A percentile compares a stretch with the other conserved stretches of the same genome.
Evolutionary conservation across 2,797 vertebrate genomes (phyloP).

Genomic region (Microctenopoma lineatum): DNA sequence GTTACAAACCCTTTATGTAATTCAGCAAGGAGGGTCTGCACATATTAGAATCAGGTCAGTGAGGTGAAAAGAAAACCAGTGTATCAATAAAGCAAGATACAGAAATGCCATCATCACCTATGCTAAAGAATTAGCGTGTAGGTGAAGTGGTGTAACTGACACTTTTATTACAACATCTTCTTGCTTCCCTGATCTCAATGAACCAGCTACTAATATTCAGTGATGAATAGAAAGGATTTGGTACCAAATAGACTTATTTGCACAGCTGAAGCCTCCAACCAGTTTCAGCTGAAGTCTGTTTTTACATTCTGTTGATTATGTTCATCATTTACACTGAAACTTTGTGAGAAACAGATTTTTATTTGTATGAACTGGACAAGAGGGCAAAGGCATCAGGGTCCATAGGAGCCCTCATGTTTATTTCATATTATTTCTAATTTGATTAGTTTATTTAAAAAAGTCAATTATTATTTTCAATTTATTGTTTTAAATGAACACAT

Average conservation of each 20-base stretch:
- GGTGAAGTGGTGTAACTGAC: not conserved
- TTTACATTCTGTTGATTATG: no score
- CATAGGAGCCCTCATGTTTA: not conserved
- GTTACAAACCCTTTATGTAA: not conserved
- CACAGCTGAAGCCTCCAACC: no score
- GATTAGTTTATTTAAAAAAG: not conserved
- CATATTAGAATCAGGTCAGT: not conserved
- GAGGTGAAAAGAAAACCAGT: not conserved
- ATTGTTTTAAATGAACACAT: no score
- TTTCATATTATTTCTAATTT: not conserved
- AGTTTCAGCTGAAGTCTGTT: no score
- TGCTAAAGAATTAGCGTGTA: no score
- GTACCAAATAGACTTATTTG: no score
- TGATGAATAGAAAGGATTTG: not conserved
- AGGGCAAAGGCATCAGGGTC: not conserved
- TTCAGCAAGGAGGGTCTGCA: not conserved
- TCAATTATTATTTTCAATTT: not conserved
- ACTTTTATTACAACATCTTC: slow-evolving; percentile 8
- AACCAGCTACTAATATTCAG: not conserved
- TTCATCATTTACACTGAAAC: slow-evolving; percentile 6
- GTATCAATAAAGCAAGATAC: not conserved
- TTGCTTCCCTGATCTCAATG: not conserved
- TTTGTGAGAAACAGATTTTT: not conserved
- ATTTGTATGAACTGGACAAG: not conserved
- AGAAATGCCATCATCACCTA: no score